phyloP scores from a whole-genome alignment of 2,797 vertebrate species.

The Lagocephalus sceleratus region DNA sequence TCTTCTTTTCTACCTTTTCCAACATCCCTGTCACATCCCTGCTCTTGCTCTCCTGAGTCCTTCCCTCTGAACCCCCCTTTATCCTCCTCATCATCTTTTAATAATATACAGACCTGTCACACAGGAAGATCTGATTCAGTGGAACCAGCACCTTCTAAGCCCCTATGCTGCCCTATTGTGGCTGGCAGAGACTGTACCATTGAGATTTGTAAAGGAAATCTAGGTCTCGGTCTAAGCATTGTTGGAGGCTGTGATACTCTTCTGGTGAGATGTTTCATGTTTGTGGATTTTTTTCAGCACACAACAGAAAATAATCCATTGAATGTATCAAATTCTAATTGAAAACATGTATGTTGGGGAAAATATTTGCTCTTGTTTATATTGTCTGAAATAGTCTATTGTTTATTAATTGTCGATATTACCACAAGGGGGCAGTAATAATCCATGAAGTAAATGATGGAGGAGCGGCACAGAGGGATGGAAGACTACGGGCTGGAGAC shows the following conservation, averaged over 20 bases:
- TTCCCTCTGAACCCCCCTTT: slow-evolving; percentile 25
- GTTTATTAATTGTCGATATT: neutral
- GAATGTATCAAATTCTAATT: too few species aligned
- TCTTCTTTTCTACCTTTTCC: slow-evolving; percentile 27
- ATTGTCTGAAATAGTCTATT: neutral
- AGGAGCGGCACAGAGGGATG: slow-evolving; percentile 92
- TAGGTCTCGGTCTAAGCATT: slow-evolving; percentile 91
- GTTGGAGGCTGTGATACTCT: slow-evolving; percentile 92
- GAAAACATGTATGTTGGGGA: too few species aligned
- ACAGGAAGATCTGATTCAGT: slow-evolving; percentile 70
- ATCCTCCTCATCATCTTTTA: slow-evolving; percentile 26
- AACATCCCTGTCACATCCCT: slow-evolving; percentile 12
- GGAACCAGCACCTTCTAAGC: slow-evolving; percentile 77
- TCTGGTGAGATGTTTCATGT: slow-evolving; percentile 77
- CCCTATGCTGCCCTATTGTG: slow-evolving; percentile 81
- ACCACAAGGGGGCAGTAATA: slow-evolving; percentile 88
- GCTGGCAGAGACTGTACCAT: slow-evolving; percentile 87
- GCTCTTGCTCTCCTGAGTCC: slow-evolving; percentile 28
- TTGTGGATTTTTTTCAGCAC: neutral
- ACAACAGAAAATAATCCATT: neutral
- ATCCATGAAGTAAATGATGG: slow-evolving; percentile 96
- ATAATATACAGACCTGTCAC: slow-evolving; percentile 21
- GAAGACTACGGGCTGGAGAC: slow-evolving; percentile 91
- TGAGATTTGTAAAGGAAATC: slow-evolving; percentile 87
- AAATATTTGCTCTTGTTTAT: neutral